Conservation (phyloP, 2,888 invertebrate species). For the Agrochola lychnidis region DNA sequence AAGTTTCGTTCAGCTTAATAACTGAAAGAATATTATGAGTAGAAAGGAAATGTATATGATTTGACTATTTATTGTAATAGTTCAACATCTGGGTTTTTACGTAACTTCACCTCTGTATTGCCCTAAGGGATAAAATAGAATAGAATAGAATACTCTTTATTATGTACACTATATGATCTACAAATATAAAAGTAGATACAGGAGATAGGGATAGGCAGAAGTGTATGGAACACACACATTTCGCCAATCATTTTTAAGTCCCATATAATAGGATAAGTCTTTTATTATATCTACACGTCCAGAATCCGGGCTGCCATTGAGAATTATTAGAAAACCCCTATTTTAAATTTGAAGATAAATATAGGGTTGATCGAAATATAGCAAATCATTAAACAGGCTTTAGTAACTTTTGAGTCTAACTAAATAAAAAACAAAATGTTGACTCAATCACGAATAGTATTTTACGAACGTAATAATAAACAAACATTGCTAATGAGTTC, state of each 20-base stretch:
- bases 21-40: constrained; percentile 3
- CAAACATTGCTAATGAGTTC: constrained; percentile 15
- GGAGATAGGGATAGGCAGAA: no score
- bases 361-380: no score
- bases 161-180: no score
- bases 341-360: background rate
- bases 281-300: background rate
- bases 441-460: constrained; percentile 1
- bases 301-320: background rate
- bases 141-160: no score
- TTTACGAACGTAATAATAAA: background rate
- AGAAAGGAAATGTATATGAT: background rate
- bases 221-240: no score
- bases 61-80: background rate
- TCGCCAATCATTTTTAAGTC: no score
- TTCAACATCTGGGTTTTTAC: background rate
- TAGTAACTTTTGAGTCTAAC: background rate
- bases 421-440: background rate
- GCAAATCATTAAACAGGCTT: no score
- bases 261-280: background rate
- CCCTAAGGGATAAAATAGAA: no score
- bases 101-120: background rate
- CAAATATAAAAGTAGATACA: no score
- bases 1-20: background rate
- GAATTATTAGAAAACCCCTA: background rate